phyloP scores from a whole-genome alignment of 1,140 invertebrate species.

The Drosophila gunungcola region DNA sequence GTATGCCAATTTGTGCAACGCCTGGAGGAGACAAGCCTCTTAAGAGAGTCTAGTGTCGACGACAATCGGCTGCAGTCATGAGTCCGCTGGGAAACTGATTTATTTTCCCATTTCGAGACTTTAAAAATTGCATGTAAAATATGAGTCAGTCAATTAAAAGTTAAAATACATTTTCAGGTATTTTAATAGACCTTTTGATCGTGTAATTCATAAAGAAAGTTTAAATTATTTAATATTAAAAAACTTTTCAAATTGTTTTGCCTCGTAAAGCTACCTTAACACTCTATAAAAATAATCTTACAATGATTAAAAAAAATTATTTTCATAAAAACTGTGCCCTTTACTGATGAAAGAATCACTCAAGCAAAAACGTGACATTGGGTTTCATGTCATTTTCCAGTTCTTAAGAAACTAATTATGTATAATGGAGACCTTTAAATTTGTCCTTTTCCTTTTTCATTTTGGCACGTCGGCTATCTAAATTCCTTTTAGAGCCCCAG shows the following conservation, averaged over 20 bases:
- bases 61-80: slow-evolving; percentile 26
- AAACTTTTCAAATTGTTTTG: no score
- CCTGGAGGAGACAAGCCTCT: slow-evolving; percentile 17
- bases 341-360: no score
- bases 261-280: no score
- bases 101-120: background rate
- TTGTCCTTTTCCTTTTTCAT: slow-evolving; percentile 2
- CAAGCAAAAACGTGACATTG: background rate
- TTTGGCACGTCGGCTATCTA: slow-evolving; percentile 24
- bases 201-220: no score
- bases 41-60: slow-evolving; percentile 8
- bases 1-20: slow-evolving; percentile 38
- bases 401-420: slow-evolving; percentile 20
- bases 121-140: background rate
- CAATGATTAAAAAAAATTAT: no score
- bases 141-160: slow-evolving; percentile 14
- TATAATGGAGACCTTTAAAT: background rate
- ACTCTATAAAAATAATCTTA: no score
- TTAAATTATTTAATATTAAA: no score
- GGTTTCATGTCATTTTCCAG: background rate
- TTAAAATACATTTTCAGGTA: no score
- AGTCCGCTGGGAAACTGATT: slow-evolving; percentile 8
- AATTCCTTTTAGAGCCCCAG: slow-evolving; percentile 26
- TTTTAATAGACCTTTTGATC: no score
- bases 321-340: no score